Conservation (phyloP, 2,888 invertebrate species). For the Caenorhabditis uteleia region DNA sequence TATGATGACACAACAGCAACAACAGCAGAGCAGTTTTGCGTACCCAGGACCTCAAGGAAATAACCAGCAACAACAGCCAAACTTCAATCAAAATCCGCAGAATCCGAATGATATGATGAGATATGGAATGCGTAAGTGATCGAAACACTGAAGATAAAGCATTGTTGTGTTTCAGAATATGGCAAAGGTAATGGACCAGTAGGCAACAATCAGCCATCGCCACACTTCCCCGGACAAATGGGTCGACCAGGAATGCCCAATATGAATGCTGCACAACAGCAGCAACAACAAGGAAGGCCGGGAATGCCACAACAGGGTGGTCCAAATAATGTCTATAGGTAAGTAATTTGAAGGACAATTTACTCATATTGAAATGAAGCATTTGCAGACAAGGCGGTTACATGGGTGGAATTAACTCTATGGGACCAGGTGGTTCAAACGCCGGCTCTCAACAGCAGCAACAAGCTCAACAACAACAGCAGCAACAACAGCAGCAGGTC, state of each 20-base stretch:
- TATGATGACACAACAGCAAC: conserved; percentile 20
- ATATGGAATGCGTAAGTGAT: no score
- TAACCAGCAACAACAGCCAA: conserved; percentile 12
- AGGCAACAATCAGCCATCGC: no score
- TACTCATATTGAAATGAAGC: neutral
- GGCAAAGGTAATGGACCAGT: no score
- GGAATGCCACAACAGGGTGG: conserved; percentile 10
- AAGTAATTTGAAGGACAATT: neutral
- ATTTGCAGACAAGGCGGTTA: neutral
- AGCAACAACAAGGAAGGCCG: conserved; percentile 20
- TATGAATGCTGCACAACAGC: conserved; percentile 11
- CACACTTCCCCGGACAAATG: no score
- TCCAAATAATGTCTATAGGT: neutral
- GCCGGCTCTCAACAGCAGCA: no score
- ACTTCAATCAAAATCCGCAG: conserved; percentile 70
- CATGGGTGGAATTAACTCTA: neutral
- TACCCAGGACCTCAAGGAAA: conserved; percentile 7
- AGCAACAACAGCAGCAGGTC: conserved; percentile 3
- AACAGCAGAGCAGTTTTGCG: no score
- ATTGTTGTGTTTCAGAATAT: no score
- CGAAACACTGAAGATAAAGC: no score
- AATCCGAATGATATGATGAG: neutral
- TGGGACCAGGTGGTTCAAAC: neutral
- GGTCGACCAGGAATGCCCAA: no score
- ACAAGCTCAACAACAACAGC: no score